Evolutionary conservation across 2,113 vertebrate species (phyloP).

Genomic region (Acrocephalus kingi): DNA sequence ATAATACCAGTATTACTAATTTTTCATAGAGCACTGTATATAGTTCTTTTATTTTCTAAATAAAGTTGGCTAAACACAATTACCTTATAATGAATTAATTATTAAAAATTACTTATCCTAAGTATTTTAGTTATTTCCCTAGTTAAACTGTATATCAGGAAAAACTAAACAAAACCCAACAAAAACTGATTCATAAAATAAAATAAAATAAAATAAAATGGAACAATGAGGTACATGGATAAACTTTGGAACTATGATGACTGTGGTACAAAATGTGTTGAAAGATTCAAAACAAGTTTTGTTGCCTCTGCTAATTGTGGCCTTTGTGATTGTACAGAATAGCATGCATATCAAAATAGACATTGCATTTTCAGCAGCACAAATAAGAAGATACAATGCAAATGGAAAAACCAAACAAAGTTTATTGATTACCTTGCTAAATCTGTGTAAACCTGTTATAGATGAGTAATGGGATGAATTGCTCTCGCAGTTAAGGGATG

Average conservation of each 20-base stretch:
- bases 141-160: background rate
- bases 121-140: background rate
- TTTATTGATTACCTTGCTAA: background rate
- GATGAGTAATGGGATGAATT: background rate
- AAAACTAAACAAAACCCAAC: background rate
- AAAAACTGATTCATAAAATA: background rate
- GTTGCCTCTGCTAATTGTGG: background rate
- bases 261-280: background rate
- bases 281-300: background rate
- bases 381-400: background rate
- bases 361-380: background rate
- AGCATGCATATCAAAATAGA: background rate
- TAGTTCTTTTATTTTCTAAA: background rate
- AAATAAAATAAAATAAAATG: background rate
- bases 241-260: background rate
- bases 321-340: background rate
- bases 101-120: background rate
- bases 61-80: background rate
- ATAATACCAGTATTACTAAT: background rate
- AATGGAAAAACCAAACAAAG: background rate
- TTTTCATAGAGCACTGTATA: background rate
- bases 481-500: background rate
- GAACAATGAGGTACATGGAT: background rate
- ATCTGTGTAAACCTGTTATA: background rate
- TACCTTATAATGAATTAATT: background rate